phyloP scores from a whole-genome alignment of 2,113 vertebrate species.

The Tringa solitaria region DNA sequence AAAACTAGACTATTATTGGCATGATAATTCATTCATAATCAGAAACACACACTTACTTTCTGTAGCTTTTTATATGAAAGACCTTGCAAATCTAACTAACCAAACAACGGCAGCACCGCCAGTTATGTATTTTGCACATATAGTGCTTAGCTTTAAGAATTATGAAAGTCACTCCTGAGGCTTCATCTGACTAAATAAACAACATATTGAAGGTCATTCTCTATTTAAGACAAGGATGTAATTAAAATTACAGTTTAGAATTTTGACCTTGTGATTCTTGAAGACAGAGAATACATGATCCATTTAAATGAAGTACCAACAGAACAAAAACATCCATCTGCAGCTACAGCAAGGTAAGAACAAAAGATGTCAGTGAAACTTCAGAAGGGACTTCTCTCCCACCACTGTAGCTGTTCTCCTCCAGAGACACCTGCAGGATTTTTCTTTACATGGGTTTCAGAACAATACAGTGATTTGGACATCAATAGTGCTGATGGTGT shows the following conservation, averaged over 20 bases:
- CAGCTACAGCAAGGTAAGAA: not conserved
- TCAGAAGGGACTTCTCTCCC: not conserved
- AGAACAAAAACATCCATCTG: not conserved
- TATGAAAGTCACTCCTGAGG: not conserved
- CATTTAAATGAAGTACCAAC: not conserved
- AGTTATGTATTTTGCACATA: not conserved
- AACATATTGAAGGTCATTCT: not conserved
- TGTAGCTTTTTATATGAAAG: not conserved
- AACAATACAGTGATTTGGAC: not conserved
- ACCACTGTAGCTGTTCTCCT: not conserved
- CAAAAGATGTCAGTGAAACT: not conserved
- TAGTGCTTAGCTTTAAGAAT: not conserved
- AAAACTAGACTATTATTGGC: not conserved
- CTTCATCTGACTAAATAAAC: not conserved
- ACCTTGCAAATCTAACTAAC: not conserved
- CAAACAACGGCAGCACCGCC: not conserved
- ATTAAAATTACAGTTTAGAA: not conserved
- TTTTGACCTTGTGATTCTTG: not conserved
- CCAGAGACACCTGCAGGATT: not conserved
- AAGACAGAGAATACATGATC: not conserved
- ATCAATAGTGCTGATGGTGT: not conserved
- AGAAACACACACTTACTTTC: not conserved
- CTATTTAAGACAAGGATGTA: not conserved
- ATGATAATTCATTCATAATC: not conserved
- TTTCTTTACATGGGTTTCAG: not conserved